phyloP scores from a whole-genome alignment of 1,140 invertebrate genomes.

The Trachymyrmex septentrionalis region DNA sequence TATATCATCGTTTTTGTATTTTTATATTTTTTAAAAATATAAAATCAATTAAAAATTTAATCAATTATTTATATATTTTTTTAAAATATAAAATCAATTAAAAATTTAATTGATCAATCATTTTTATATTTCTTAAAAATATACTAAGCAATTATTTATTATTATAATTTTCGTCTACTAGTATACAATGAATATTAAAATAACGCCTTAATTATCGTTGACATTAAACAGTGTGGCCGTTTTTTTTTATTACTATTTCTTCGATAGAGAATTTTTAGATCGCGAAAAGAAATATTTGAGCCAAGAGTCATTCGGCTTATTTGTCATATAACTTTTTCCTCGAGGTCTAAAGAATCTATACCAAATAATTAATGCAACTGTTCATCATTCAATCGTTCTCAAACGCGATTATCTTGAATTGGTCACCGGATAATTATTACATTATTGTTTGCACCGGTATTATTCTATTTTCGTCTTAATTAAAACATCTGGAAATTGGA shows the following conservation, averaged over 20 bases:
- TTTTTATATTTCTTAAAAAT: not conserved
- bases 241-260: not conserved
- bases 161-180: not conserved
- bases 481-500: slow-evolving; percentile 28
- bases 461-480: slow-evolving; percentile 57
- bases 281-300: not conserved
- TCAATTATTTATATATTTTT: not conserved
- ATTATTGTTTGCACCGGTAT: not conserved
- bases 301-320: not conserved
- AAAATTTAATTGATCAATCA: not conserved
- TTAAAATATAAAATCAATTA: not conserved
- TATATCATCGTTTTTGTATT: not conserved
- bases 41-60: too few species aligned
- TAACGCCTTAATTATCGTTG: not conserved
- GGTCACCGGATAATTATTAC: slow-evolving; percentile 19
- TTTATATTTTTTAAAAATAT: not conserved
- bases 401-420: slow-evolving; percentile 25
- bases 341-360: too few species aligned
- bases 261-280: not conserved
- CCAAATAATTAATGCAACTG: not conserved
- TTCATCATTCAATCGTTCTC: slow-evolving; percentile 6
- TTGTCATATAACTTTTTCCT: not conserved
- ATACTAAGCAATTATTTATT: not conserved
- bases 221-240: not conserved
- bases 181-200: not conserved